Percentiles rank a stretch among this genome's conserved stretches.
phyloP scores from a whole-genome alignment of 2,888 invertebrate species.

The Acronicta leporina region DNA sequence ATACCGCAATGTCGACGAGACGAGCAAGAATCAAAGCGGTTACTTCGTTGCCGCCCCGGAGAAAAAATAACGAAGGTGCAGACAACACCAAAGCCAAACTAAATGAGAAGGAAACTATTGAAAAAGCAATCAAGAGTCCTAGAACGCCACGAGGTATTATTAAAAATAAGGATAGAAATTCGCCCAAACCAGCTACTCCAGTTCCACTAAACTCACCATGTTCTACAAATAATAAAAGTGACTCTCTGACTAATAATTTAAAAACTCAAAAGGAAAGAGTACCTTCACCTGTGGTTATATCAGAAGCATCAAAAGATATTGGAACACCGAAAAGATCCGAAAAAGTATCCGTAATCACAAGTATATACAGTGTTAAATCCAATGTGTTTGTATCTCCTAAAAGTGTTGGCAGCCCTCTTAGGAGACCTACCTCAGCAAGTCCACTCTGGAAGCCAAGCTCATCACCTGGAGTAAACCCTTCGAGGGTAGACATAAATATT shows the following conservation, averaged over 20 bases:
- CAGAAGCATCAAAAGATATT: constrained; percentile 47
- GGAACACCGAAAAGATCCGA: constrained; percentile 50
- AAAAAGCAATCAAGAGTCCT: constrained; percentile 66
- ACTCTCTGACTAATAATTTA: constrained; percentile 17
- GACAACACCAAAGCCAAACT: constrained; percentile 63
- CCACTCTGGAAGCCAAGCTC: constrained; percentile 57
- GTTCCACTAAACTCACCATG: constrained; percentile 55
- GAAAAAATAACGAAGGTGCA: constrained; percentile 73
- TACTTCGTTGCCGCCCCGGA: constrained; percentile 90
- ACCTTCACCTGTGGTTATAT: constrained; percentile 37
- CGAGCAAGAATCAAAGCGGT: constrained; percentile 93
- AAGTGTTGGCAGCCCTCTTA: constrained; percentile 60
- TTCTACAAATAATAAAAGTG: constrained; percentile 23
- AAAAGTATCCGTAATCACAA: constrained; percentile 64
- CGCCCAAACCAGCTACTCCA: constrained; percentile 50
- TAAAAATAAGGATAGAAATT: constrained; percentile 51
- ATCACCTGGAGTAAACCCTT: constrained; percentile 61
- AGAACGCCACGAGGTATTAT: constrained; percentile 57
- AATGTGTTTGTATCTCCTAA: constrained; percentile 69
- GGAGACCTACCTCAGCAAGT: constrained; percentile 59
- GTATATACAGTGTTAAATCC: constrained; percentile 52
- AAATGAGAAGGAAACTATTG: constrained; percentile 58
- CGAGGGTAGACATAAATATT: constrained; percentile 55
- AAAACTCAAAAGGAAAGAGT: constrained; percentile 38
- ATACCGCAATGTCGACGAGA: constrained; percentile 88